phyloP scores from a whole-genome alignment of 2,888 invertebrate genomes.

The Zhuqinia jingwanae region DNA sequence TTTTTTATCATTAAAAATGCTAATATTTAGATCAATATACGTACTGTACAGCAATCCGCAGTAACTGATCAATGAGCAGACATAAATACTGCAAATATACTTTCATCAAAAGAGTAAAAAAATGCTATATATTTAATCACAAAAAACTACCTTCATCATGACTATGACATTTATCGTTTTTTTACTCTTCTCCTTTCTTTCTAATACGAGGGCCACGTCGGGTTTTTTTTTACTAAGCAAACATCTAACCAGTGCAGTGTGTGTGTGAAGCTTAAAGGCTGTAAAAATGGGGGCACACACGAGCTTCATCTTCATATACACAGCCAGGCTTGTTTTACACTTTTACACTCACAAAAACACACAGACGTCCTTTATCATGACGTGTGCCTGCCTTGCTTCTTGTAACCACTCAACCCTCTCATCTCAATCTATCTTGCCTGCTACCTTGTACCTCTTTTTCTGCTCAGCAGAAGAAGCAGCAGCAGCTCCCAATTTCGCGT shows the following conservation, averaged over 20 bases:
- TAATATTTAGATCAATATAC: too few relatives aligned
- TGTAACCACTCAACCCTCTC: constrained; percentile 55
- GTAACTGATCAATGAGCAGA: too few relatives aligned
- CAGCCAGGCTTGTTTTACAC: neutral
- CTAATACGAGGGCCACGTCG: neutral
- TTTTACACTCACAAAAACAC: constrained; percentile 2
- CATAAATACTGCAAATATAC: too few relatives aligned
- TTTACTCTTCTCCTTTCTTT: constrained; percentile 10
- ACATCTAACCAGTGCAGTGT: neutral
- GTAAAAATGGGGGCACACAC: constrained; percentile 33
- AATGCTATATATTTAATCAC: too few relatives aligned
- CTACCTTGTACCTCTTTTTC: too few relatives aligned
- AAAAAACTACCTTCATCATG: constrained; percentile 15
- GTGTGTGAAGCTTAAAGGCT: constrained; percentile 32
- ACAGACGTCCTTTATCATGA: constrained; percentile 35
- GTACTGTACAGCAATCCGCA: too few relatives aligned
- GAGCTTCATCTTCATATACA: neutral
- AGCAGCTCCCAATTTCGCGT: constrained; percentile 33
- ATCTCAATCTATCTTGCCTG: constrained; percentile 48
- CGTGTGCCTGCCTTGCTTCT: constrained; percentile 43
- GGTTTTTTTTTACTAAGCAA: neutral
- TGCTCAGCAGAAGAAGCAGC: too few relatives aligned
- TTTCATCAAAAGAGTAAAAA: too few relatives aligned
- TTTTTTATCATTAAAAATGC: too few relatives aligned
- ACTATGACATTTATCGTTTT: constrained; percentile 50